phyloP scores from a whole-genome alignment of 2,888 invertebrate species.

The Diachrysia chrysitis region DNA sequence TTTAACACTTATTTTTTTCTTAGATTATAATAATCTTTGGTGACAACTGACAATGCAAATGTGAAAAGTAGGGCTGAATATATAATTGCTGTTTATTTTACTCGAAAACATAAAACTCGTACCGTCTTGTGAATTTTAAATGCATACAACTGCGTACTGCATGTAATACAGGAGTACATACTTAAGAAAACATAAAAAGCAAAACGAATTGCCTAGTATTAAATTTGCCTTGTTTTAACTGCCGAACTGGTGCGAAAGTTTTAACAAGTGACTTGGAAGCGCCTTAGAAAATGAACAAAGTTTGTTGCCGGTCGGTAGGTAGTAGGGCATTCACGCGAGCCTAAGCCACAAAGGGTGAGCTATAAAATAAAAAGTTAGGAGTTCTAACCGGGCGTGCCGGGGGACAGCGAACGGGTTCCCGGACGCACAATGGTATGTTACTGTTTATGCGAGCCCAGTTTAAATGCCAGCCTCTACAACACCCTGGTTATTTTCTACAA shows the following conservation, averaged over 20 bases:
- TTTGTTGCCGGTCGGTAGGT: conserved; percentile 68
- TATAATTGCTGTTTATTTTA: no score
- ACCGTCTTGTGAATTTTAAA: neutral
- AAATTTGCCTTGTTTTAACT: conserved; percentile 41
- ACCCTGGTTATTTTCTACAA: conserved; percentile 18
- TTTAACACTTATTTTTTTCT: no score
- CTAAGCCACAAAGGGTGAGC: conserved; percentile 86
- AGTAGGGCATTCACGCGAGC: conserved; percentile 84
- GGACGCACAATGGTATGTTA: conserved; percentile 74
- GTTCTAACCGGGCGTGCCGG: conserved; percentile 86
- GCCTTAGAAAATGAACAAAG: conserved; percentile 63
- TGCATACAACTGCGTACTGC: neutral
- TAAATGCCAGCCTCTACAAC: conserved; percentile 18
- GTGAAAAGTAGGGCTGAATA: no score
- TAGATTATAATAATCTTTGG: no score
- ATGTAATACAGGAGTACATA: no score
- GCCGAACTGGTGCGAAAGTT: conserved; percentile 72
- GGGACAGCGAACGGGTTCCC: conserved; percentile 84
- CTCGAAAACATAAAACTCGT: neutral
- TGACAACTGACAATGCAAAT: no score
- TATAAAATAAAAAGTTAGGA: conserved; percentile 87
- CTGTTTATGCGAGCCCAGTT: conserved; percentile 56
- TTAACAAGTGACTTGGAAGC: conserved; percentile 67
- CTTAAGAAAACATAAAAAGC: conserved; percentile 10
- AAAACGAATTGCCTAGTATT: conserved; percentile 6